Base-by-base conservation (phyloP, 2,113 vertebrate species). In the Barnardius zonarius region DNA sequence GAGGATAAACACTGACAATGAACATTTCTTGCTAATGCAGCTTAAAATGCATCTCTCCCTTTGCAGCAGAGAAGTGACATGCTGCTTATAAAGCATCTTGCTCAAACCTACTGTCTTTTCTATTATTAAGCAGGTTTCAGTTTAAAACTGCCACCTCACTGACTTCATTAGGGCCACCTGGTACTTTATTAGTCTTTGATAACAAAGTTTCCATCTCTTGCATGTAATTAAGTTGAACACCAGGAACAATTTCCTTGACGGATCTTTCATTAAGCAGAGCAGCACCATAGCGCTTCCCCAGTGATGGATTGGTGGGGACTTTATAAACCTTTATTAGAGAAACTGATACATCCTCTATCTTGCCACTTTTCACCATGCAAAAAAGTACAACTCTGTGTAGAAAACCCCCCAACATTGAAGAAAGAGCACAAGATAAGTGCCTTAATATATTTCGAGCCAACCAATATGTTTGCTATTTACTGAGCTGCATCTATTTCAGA, bases 91-190 rank as follows among this genome's bases (percentile, higher is more conserved):
- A 61, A 93, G 44, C n/a, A 49, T 19, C 39, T 69, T 11, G 1
- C 67, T 87, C 83, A 73, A 43, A 66, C 59, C 70, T 62, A 27
- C 35, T 33, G n/a, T 44, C 57, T 52, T 54, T 43, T 83, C 83
- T 83, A 72, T 86, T 85, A 86, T 57, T 84, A 82, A 95, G 62
- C 66, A 86, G 37, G 13, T 87, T 92, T 94, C 91, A 44, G 33
- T 83, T 93, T 82, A 64, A 89, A 95, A 62, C 77, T 93, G 73
- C 41, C 86, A 76, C 48, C 28, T 61, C 68, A 20, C 48, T 6
- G 6, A 62, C 63, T 85, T 90, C 41, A 55, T 76, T 69, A 83
- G 88, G 66, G 66, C 66, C 74, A 84, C 54, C 33, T 62, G 62
- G 7, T 69, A 46, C 52, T 89, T 95, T 88, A 63, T 86, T 86